Evolutionary conservation across 2,888 invertebrate genomes (phyloP).

Genomic region (Heterodera filipjevi): DNA sequence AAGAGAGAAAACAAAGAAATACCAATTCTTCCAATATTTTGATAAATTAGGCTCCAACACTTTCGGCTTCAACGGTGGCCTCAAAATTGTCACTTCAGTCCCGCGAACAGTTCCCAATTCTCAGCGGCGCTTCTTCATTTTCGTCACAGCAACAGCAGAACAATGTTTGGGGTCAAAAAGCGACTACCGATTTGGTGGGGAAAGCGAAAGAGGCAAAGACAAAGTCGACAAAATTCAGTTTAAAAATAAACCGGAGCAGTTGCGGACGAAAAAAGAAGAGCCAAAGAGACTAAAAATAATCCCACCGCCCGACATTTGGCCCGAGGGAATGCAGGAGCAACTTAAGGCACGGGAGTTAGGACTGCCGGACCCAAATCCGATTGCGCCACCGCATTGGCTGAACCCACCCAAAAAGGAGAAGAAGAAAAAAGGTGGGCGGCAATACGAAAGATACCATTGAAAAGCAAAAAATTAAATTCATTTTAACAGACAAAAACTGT

Average conservation of each 20-base stretch:
- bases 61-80: not conserved
- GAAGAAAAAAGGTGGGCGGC: constrained; percentile 29
- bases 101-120: constrained; percentile 38
- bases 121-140: constrained; percentile 27
- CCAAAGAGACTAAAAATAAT: constrained; percentile 36
- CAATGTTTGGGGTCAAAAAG: constrained; percentile 35
- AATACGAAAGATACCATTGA: too few species aligned
- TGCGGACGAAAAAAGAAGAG: constrained; percentile 20
- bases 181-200: constrained; percentile 29
- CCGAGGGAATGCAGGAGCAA: constrained; percentile 46
- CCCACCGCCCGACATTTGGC: constrained; percentile 48
- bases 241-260: not conserved
- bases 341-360: constrained; percentile 41
- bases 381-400: constrained; percentile 25
- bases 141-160: constrained; percentile 7
- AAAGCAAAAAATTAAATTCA: not conserved
- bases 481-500: constrained; percentile 7
- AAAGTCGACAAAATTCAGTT: constrained; percentile 1
- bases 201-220: not conserved
- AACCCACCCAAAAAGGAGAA: constrained; percentile 29
- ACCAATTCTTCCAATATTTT: not conserved
- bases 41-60: not conserved
- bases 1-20: not conserved
- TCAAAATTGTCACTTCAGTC: constrained; percentile 25
- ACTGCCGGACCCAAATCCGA: constrained; percentile 39